Conservation (phyloP, 1,140 invertebrate genomes). For the Dryas iulia region DNA sequence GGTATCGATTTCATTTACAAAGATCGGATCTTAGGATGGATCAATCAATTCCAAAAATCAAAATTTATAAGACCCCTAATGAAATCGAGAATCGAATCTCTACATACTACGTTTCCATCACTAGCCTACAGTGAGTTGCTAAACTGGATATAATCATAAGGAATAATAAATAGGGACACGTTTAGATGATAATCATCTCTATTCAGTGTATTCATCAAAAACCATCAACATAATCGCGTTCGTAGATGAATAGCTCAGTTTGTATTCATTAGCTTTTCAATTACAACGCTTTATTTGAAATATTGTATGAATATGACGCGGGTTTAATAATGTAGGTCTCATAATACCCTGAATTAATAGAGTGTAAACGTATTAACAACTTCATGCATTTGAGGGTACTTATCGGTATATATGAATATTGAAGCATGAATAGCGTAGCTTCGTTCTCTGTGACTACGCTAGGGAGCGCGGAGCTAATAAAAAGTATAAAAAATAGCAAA, state of each 20-base stretch:
- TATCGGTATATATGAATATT: no score
- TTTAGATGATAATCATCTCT: constrained; percentile 18
- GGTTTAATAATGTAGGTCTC: constrained; percentile 11
- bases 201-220: constrained; percentile 17
- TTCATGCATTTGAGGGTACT: not conserved
- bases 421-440: no score
- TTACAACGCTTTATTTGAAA: constrained; percentile 23
- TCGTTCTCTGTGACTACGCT: no score
- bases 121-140: constrained; percentile 2
- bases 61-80: no score
- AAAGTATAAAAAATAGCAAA: no score
- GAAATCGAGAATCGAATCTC: no score
- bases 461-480: no score
- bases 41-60: no score
- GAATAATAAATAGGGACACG: constrained; percentile 16
- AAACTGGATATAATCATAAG: not conserved
- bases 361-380: constrained; percentile 5
- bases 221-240: constrained; percentile 16
- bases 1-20: no score
- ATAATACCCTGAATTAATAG: constrained; percentile 20
- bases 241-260: constrained; percentile 11
- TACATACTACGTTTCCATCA: no score
- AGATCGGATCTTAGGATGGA: no score
- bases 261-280: constrained; percentile 31
- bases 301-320: constrained; percentile 13